phyloP scores from a whole-genome alignment of 2,113 vertebrate species.

The Thalassarche chlororhynchos region DNA sequence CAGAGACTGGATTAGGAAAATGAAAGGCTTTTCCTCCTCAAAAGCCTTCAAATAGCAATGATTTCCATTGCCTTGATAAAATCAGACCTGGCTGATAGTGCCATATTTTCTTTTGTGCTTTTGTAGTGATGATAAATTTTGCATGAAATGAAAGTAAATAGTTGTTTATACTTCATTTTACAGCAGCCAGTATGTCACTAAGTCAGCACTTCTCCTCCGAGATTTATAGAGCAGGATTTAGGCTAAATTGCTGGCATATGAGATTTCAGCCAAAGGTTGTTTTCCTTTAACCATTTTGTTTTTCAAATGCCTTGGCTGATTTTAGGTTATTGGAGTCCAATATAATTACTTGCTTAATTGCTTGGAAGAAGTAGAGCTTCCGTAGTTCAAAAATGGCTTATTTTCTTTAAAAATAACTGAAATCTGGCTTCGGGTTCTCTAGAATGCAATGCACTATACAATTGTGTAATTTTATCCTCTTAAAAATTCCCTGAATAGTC shows the following conservation, averaged over 20 bases:
- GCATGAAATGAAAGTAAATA: slow-evolving; percentile 58
- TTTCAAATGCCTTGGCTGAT: slow-evolving; percentile 37
- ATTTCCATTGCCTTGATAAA: slow-evolving; percentile 41
- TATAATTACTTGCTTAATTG: slow-evolving; percentile 61
- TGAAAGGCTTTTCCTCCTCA: not conserved
- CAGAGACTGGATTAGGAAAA: not conserved
- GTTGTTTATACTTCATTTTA: slow-evolving; percentile 44
- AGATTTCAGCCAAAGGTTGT: slow-evolving; percentile 65
- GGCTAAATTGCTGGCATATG: slow-evolving; percentile 52
- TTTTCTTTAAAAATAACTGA: slow-evolving; percentile 53
- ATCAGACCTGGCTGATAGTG: slow-evolving; percentile 28
- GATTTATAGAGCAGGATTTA: slow-evolving; percentile 62
- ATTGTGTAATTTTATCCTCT: slow-evolving; percentile 42
- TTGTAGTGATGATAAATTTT: slow-evolving; percentile 56
- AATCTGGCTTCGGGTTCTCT: slow-evolving; percentile 18
- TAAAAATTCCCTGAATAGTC: slow-evolving; percentile 30
- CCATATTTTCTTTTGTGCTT: slow-evolving; percentile 53
- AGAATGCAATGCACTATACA: not conserved
- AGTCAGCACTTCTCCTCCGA: slow-evolving; percentile 56
- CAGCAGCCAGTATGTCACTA: slow-evolving; percentile 33
- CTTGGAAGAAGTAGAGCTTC: slow-evolving; percentile 47
- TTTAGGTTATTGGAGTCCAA: slow-evolving; percentile 51
- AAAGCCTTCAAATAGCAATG: not conserved
- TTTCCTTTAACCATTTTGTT: slow-evolving; percentile 67
- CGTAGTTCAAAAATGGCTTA: slow-evolving; percentile 42